Base-by-base conservation (phyloP, 2,888 invertebrate species). In the Linnaemya tessellans region DNA sequence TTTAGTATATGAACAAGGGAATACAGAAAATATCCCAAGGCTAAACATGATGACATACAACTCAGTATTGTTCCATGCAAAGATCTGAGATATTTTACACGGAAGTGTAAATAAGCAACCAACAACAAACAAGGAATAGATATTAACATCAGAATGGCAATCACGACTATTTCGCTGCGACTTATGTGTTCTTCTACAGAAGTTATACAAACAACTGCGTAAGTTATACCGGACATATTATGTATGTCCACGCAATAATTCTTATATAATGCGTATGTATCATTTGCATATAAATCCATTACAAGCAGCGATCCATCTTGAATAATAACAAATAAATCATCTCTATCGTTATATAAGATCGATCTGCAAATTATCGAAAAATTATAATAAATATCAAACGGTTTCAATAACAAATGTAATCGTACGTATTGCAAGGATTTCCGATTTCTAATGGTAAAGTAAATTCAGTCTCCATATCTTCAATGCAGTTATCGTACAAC, bases 231-330 rank as follows among this genome's bases (percentile, higher is more conserved):
- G 13, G 90, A 90, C 1, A 87, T 43, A 56, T 89, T 89, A 30
- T 92, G 91, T 20, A 90, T 88, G 73, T 92, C 92, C 35, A 93
- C 38, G 75, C 92, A 93, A 82, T 93, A 93, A 46, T 90, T 89
- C 9, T 89, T 78, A 64, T 90, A 87, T 8, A 92, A 88, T 2
- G 89, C 87, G 67, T 89, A 92, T 0, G 90, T 89, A 8, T 90
- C 89, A 51, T 91, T 92, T n/a, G 88, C 90, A 81, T 89, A 87
- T 35, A 88, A 88, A 65, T 92, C 92, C 84, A 92, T 90, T 20
- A 91, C 87, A 3, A 93, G 79, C 1, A 93, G 78, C 0, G 91
- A 91, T 0, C 92, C 92, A 87, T 92, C 91, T 88, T 93, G 92
- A 18, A 92, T 83, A 11, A 93, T 87, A 80, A 88, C 90, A 46